These are phyloP conservation scores for Diaphora mendica DNA, from an alignment of 2,888 invertebrate genomes.

Conservation along the genomic window DNA sequence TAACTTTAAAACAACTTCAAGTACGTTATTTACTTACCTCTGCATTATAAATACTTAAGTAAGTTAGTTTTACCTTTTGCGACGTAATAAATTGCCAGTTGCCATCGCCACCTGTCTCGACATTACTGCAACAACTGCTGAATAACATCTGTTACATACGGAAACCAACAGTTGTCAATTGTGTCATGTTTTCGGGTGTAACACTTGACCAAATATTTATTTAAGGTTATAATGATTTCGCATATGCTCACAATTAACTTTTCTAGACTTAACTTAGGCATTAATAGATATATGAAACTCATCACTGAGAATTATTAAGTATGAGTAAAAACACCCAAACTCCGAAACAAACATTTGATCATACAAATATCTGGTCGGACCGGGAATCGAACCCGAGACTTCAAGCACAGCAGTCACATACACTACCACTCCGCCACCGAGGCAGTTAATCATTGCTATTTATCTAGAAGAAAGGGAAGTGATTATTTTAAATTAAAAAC, in stretches of 20 bases:
- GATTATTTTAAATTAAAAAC: too few relatives aligned
- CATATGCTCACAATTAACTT: neutral
- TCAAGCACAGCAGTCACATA: too few relatives aligned
- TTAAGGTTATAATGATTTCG: conserved; percentile 15
- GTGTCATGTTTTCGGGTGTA: conserved; percentile 32
- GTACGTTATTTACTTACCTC: conserved; percentile 3
- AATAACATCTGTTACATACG: conserved; percentile 52
- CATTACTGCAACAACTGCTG: conserved; percentile 46
- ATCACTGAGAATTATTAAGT: neutral
- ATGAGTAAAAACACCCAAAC: too few relatives aligned
- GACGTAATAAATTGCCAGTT: conserved; percentile 48
- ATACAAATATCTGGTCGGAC: too few relatives aligned
- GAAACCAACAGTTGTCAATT: conserved; percentile 48
- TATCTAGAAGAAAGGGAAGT: too few relatives aligned
- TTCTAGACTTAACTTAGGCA: neutral
- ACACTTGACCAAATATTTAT: conserved; percentile 46
- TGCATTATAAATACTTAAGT: conserved; percentile 31
- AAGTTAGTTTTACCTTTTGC: conserved; percentile 35
- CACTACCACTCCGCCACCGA: too few relatives aligned
- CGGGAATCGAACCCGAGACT: too few relatives aligned
- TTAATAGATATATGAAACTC: neutral
- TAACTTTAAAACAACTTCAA: neutral
- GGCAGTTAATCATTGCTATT: too few relatives aligned
- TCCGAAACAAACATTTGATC: too few relatives aligned
- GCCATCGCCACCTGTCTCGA: conserved; percentile 50